Conservation (phyloP, 2,888 invertebrate species). For the Meiosimyza platycephala region DNA sequence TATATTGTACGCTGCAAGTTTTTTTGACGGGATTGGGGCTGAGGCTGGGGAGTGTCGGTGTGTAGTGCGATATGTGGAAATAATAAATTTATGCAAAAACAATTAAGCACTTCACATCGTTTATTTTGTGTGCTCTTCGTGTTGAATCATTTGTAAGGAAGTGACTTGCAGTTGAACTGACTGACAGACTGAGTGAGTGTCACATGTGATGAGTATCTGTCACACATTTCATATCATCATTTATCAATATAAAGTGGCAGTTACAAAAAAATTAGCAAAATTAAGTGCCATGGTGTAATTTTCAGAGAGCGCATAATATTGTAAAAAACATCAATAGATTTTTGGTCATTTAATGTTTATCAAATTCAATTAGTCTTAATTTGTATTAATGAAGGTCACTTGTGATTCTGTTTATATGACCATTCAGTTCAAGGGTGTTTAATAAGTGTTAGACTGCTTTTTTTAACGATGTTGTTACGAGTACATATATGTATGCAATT, state of each 20-base stretch:
- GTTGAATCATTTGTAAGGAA: too few species aligned
- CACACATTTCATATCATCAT: constrained; percentile 41
- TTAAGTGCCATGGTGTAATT: neutral
- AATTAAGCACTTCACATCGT: constrained; percentile 20
- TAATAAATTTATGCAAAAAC: constrained; percentile 25
- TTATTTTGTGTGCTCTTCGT: constrained; percentile 8
- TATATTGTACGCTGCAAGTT: too few species aligned
- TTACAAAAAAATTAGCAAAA: constrained; percentile 23
- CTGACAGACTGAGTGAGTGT: constrained; percentile 24
- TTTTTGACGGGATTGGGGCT: too few species aligned
- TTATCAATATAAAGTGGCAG: constrained; percentile 40
- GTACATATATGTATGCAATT: too few species aligned
- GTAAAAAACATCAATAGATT: too few species aligned
- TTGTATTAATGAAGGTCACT: constrained; percentile 28
- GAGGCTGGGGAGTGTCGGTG: too few species aligned
- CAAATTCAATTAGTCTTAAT: constrained; percentile 27
- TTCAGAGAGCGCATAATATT: too few species aligned
- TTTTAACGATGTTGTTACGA: neutral
- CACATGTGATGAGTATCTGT: constrained; percentile 36
- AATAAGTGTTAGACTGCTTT: too few species aligned
- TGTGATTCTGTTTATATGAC: too few species aligned
- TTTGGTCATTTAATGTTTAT: neutral
- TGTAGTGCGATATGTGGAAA: too few species aligned
- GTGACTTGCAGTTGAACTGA: constrained; percentile 5
- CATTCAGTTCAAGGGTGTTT: too few species aligned